Evolutionary conservation across 2,888 invertebrate genomes (phyloP).

Genomic region (Cheilosia grossa): DNA sequence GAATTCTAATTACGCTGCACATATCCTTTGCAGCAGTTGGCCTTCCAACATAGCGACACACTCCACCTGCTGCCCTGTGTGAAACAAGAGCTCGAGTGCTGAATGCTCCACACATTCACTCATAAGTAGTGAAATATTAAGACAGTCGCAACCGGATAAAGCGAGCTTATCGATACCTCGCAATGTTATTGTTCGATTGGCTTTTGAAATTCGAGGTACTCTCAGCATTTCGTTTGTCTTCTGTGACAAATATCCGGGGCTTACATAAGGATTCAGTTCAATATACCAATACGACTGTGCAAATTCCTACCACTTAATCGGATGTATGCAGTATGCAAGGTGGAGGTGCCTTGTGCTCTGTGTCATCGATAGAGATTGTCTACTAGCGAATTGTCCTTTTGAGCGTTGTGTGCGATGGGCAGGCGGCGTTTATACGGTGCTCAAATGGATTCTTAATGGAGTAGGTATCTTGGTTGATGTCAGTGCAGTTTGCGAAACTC

Average conservation of each 20-base stretch:
- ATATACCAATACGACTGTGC: neutral
- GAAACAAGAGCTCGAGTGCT: constrained; percentile 35
- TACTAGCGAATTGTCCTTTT: neutral
- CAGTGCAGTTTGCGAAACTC: too few relatives aligned
- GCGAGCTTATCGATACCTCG: constrained; percentile 40
- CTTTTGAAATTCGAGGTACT: constrained; percentile 44
- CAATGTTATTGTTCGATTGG: constrained; percentile 43
- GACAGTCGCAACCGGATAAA: constrained; percentile 42
- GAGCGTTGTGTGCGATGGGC: neutral
- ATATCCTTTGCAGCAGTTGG: constrained; percentile 10
- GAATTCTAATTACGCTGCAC: constrained; percentile 41
- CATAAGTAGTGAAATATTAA: constrained; percentile 60
- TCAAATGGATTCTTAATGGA: neutral
- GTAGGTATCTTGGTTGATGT: too few relatives aligned
- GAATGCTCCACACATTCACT: constrained; percentile 23
- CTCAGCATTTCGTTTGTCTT: constrained; percentile 28
- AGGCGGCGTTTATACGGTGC: neutral
- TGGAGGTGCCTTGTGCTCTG: neutral
- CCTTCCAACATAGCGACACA: neutral
- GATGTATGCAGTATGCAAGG: neutral
- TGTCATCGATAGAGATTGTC: neutral
- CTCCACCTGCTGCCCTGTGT: neutral
- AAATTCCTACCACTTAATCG: constrained; percentile 6
- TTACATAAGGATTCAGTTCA: constrained; percentile 20
- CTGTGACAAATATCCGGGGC: constrained; percentile 41